Percentiles rank a stretch among this genome's conserved stretches.
phyloP scores from a whole-genome alignment of 2,797 vertebrate genomes.

The Chelon auratus region DNA sequence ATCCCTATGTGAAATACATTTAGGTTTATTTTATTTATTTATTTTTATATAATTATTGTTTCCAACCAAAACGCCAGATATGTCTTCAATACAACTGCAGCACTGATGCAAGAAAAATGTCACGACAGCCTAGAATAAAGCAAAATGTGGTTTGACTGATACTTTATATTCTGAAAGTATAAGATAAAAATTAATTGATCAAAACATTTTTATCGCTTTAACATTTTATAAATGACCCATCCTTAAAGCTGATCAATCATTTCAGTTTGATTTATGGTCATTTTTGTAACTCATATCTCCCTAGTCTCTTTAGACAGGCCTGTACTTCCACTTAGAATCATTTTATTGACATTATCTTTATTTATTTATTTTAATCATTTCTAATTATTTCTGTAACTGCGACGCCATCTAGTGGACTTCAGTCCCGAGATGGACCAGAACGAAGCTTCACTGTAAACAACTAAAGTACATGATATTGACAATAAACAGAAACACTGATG shows the following conservation, averaged over 20 bases:
- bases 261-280: neutral
- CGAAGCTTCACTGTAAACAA: neutral
- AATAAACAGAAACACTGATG: too few relatives aligned
- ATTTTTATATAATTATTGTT: neutral
- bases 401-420: conserved; percentile 55
- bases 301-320: neutral
- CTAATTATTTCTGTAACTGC: neutral
- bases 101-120: neutral
- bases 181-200: too few relatives aligned
- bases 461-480: too few relatives aligned
- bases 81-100: neutral
- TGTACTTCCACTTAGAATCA: neutral
- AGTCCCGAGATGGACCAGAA: neutral
- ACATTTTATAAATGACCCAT: neutral
- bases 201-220: neutral
- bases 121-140: too few relatives aligned
- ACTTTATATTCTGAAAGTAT: too few relatives aligned
- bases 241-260: neutral
- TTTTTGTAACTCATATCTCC: neutral
- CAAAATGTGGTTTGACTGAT: too few relatives aligned
- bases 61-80: neutral
- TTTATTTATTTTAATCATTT: neutral
- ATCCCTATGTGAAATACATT: neutral
- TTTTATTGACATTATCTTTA: neutral
- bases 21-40: neutral